phyloP scores from a whole-genome alignment of 2,797 vertebrate genomes.

The Takifugu ocellatus region DNA sequence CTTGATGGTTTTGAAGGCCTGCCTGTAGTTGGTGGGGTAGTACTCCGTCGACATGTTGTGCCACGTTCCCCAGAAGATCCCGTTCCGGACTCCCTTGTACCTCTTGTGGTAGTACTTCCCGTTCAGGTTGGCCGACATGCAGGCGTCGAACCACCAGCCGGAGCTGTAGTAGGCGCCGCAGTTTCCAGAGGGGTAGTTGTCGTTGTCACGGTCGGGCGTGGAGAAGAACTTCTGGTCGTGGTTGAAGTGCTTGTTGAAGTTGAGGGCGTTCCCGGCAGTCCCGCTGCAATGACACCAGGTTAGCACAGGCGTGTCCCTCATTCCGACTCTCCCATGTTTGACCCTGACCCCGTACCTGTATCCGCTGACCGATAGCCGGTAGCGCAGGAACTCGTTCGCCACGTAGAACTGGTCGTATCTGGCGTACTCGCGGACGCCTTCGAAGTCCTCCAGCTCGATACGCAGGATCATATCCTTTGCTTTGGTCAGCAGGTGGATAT shows the following conservation, averaged over 20 bases:
- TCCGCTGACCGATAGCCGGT: constrained; percentile 83
- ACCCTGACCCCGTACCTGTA: constrained; percentile 60
- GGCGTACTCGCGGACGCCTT: constrained; percentile 84
- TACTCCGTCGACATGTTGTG: constrained; percentile 78
- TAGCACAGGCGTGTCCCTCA: background rate
- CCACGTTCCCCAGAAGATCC: constrained; percentile 98
- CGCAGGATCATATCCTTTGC: constrained; percentile 88
- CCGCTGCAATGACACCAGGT: constrained; percentile 75
- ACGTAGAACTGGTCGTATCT: constrained; percentile 91
- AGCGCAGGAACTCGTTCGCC: constrained; percentile 88
- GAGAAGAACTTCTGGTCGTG: constrained; percentile 95
- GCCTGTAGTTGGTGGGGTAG: constrained; percentile 82
- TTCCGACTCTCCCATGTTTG: no score
- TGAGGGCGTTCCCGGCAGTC: constrained; percentile 90
- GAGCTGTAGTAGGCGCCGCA: constrained; percentile 93
- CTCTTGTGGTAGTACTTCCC: constrained; percentile 93
- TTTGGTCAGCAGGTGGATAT: constrained; percentile 91
- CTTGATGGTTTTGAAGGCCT: constrained; percentile 87
- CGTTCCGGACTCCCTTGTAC: constrained; percentile 91
- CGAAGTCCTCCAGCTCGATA: constrained; percentile 92
- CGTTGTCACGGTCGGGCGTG: constrained; percentile 92
- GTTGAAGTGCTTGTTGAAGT: constrained; percentile 86
- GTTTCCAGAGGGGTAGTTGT: constrained; percentile 89
- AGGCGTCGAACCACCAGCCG: constrained; percentile 98
- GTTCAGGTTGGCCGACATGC: constrained; percentile 96